These are phyloP conservation scores for Gulo gulo DNA, from an alignment of 2,113 vertebrate genomes.

Conservation along the genomic window DNA sequence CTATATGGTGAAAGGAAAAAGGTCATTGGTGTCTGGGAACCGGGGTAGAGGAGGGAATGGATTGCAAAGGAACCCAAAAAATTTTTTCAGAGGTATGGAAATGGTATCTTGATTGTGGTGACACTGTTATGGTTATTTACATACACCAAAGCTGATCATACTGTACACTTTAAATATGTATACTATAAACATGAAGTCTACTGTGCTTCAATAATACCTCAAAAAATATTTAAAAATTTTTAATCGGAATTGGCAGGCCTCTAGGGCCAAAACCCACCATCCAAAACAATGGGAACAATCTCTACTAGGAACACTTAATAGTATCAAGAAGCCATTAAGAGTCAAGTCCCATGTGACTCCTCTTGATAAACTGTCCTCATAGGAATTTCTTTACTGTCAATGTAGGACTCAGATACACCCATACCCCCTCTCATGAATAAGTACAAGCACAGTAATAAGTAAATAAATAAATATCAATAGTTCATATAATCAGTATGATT, in stretches of 20 bases:
- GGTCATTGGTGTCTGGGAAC: not conserved
- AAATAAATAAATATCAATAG: not conserved
- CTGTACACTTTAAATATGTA: not conserved
- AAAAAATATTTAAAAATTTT: not conserved
- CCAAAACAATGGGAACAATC: not conserved
- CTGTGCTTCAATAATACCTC: not conserved
- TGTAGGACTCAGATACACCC: not conserved
- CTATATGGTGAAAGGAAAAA: not conserved
- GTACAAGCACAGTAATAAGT: not conserved
- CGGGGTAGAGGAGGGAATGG: not conserved
- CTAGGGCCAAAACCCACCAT: not conserved
- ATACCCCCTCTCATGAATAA: not conserved
- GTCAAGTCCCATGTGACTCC: not conserved
- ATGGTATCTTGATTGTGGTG: not conserved
- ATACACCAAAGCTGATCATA: not conserved
- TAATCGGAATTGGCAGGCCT: not conserved
- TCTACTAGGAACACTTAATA: not conserved
- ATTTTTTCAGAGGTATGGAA: not conserved
- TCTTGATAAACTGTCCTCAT: not conserved
- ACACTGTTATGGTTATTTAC: not conserved
- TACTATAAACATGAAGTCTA: not conserved
- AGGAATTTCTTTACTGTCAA: conserved; percentile 10
- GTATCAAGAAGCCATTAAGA: not conserved
- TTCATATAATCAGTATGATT: not conserved
- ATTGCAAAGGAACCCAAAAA: not conserved